Conservation (phyloP, 2,797 vertebrate species). For the Labeo calbasu region DNA sequence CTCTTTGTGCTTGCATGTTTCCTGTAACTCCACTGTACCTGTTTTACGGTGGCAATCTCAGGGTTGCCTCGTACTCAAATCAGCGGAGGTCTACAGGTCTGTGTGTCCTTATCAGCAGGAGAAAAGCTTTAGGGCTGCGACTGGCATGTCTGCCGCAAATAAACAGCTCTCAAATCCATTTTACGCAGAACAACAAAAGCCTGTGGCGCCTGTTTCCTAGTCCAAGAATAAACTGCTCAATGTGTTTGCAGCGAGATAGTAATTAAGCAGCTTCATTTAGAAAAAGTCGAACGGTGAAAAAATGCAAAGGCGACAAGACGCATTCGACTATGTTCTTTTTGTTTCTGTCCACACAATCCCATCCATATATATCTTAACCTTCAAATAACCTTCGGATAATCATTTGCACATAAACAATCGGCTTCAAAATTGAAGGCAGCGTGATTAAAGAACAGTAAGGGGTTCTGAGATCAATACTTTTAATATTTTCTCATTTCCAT, state of each 20-base stretch:
- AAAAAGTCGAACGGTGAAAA: constrained; percentile 33
- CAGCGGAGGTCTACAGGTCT: constrained; percentile 22
- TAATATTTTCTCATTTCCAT: constrained; percentile 56
- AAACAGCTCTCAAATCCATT: constrained; percentile 61
- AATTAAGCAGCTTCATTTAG: constrained; percentile 56
- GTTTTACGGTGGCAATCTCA: constrained; percentile 17
- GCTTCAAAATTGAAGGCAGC: not conserved
- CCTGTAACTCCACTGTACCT: constrained; percentile 1
- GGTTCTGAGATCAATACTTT: constrained; percentile 46
- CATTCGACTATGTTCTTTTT: constrained; percentile 17
- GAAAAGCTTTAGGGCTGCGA: constrained; percentile 50
- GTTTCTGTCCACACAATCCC: not conserved
- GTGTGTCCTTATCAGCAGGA: constrained; percentile 37
- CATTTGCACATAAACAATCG: constrained; percentile 19
- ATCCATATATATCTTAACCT: constrained; percentile 17
- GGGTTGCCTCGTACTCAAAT: constrained; percentile 9
- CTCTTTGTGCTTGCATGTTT: not conserved
- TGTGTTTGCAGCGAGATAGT: constrained; percentile 61
- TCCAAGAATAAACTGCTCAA: constrained; percentile 57
- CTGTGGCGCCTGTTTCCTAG: constrained; percentile 49
- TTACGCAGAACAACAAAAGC: constrained; percentile 55
- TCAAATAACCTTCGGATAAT: constrained; percentile 42
- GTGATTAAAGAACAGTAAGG: constrained; percentile 11
- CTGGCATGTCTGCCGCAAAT: constrained; percentile 52
- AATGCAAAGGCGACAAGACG: constrained; percentile 34